Evolutionary conservation across 2,888 invertebrate species (phyloP).

Genomic region (Drosophila nigritarsus): DNA sequence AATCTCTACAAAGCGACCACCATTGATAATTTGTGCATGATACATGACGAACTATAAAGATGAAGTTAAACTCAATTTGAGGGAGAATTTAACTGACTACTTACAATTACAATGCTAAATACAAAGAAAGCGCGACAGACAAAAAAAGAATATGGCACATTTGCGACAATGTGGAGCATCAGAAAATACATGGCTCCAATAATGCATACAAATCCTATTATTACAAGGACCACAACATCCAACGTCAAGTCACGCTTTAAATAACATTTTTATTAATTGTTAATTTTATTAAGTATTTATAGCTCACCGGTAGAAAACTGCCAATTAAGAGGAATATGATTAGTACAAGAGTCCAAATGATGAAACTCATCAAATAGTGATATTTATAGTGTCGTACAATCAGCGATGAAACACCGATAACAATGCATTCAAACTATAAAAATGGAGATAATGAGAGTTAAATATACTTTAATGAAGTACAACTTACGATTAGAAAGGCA

Average conservation of each 20-base stretch:
- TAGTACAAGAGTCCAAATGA: constrained; percentile 44
- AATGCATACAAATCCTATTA: constrained; percentile 45
- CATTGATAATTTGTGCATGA: constrained; percentile 68
- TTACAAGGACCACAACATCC: constrained; percentile 56
- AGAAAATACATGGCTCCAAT: constrained; percentile 62
- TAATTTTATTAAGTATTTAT: background rate
- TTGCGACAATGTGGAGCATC: constrained; percentile 54
- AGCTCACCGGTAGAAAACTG: constrained; percentile 42
- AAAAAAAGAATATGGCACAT: constrained; percentile 46
- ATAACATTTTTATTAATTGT: background rate
- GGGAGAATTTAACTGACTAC: background rate
- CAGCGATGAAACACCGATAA: constrained; percentile 45
- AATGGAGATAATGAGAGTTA: background rate
- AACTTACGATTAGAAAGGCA: constrained; percentile 48
- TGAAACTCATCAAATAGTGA: constrained; percentile 40
- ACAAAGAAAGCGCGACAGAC: constrained; percentile 42
- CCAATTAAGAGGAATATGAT: constrained; percentile 42
- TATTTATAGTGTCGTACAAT: constrained; percentile 40
- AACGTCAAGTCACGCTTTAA: constrained; percentile 57
- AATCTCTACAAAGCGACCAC: constrained; percentile 60
- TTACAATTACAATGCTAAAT: constrained; percentile 42
- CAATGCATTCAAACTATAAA: constrained; percentile 47
- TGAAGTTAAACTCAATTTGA: background rate
- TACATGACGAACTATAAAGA: constrained; percentile 63
- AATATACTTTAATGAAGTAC: background rate